phyloP scores from a whole-genome alignment of 2,888 invertebrate genomes.

The Agrypnus murinus region DNA sequence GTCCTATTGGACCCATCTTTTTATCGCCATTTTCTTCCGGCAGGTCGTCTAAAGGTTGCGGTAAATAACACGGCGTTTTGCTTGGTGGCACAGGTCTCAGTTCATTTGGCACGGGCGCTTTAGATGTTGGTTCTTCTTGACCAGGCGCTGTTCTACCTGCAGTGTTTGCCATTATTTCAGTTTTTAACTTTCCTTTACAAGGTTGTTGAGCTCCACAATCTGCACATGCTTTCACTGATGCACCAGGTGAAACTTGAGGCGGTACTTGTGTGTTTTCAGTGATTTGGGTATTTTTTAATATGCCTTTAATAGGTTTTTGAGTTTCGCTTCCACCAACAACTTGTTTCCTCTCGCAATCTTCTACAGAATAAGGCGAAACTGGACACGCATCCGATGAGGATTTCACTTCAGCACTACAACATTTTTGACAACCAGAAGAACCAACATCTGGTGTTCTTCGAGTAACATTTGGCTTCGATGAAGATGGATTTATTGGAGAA shows the following conservation, averaged over 20 bases:
- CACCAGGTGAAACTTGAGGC: too few species aligned
- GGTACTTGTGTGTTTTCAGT: not conserved
- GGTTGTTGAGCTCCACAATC: too few species aligned
- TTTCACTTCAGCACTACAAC: constrained; percentile 19
- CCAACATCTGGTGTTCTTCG: not conserved
- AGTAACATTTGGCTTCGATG: not conserved
- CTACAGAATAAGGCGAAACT: constrained; percentile 48
- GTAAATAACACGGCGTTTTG: constrained; percentile 73
- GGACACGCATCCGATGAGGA: constrained; percentile 45
- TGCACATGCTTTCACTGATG: too few species aligned
- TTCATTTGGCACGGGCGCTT: constrained; percentile 49
- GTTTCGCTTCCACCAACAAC: not conserved
- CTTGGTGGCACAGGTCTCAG: constrained; percentile 38
- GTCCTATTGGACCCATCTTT: constrained; percentile 75
- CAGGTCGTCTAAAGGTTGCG: constrained; percentile 74
- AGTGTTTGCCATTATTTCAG: constrained; percentile 7
- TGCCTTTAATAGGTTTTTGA: constrained; percentile 47
- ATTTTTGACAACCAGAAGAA: constrained; percentile 1
- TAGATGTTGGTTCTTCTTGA: constrained; percentile 38
- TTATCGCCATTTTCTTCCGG: constrained; percentile 64
- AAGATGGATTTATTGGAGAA: constrained; percentile 52
- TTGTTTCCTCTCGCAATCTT: constrained; percentile 43
- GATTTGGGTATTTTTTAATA: constrained; percentile 46
- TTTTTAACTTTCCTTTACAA: too few species aligned
- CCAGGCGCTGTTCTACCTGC: constrained; percentile 39